Base-by-base conservation (phyloP, 2,113 vertebrate species). In the Clinocottus analis region DNA sequence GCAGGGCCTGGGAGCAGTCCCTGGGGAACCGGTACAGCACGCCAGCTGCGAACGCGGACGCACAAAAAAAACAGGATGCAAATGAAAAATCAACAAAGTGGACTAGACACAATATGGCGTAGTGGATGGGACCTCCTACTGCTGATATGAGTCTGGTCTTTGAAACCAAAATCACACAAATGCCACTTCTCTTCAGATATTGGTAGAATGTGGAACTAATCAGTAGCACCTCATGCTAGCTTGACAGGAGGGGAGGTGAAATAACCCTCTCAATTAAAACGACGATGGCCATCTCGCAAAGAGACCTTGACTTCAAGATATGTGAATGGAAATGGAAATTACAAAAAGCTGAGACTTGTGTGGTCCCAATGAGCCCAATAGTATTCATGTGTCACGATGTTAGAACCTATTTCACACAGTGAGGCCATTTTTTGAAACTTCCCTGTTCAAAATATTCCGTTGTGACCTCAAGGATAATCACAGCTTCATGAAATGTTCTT, bases 1-100 rank as follows among this genome's bases (percentile, higher is more conserved):
- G 91, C 41, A 99, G 94, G 1, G 96, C 95, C 89, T 99, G 98
- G 53, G 98, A 98, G 79, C 98, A 99, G 90, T 99, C 98, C 79
- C 86, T 97, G 33, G 98, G 98, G 86, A 96, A 93, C 70, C 93
- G 96, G 61, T 98, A 99, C 17, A 98, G 95, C 65, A 97, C 94
- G 1, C 98, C 97, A 87, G 88, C 98, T 99, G 91, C 27, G 73
- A 37, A 66, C 1, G 86, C 82, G 82, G 60, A 84, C 86, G 82
- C 70, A 78, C 21, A n/a, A 31, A 85, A 79, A 47, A 84, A 37
- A 77, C 43, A 69, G 16, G 14, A 55, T 23, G 11, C 33, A 9
- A 66, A 19, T 39, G 21, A 29, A n/a, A n/a, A 29, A 45, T 35
- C 5, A 31, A 77, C 25, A 66, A 7, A 29, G 6, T 21, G 37